Percentiles rank a stretch among this genome's conserved stretches.
Conservation (phyloP, 2,113 vertebrate species). For the Xenus cinereus region DNA sequence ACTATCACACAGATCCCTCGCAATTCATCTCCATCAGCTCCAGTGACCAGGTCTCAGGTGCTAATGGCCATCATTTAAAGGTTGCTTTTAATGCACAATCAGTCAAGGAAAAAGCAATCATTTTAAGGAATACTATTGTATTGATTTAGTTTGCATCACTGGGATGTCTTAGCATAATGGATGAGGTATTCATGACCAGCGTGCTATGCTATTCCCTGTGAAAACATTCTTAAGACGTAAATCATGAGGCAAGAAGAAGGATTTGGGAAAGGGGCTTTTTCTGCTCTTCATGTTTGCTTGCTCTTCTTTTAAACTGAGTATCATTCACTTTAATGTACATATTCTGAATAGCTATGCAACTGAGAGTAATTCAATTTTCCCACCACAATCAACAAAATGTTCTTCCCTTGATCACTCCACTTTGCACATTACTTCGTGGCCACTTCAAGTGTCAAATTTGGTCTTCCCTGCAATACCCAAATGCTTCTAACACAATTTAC, state of each 20-base stretch:
- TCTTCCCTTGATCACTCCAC: conserved; percentile 29
- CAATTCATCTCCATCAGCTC: neutral
- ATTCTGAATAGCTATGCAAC: conserved; percentile 16
- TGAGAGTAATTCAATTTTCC: conserved; percentile 49
- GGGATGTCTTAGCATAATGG: neutral
- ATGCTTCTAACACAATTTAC: conserved; percentile 55
- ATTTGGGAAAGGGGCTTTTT: neutral
- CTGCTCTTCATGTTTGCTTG: neutral
- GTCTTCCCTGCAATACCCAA: conserved; percentile 33
- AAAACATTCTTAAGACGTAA: neutral
- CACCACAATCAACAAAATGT: conserved; percentile 56
- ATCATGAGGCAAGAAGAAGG: neutral
- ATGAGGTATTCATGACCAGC: neutral
- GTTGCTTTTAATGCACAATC: neutral
- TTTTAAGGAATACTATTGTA: neutral
- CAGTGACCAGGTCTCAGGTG: neutral
- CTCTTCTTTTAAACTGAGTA: neutral
- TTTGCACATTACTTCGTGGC: conserved; percentile 11
- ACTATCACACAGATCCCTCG: neutral
- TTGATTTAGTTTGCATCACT: conserved; percentile 19
- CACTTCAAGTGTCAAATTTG: conserved; percentile 55
- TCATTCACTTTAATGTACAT: neutral
- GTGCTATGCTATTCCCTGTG: neutral
- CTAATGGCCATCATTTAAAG: neutral
- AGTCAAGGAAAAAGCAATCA: neutral